Conservation (phyloP, 2,888 invertebrate species). For the Drosophila cognata region DNA sequence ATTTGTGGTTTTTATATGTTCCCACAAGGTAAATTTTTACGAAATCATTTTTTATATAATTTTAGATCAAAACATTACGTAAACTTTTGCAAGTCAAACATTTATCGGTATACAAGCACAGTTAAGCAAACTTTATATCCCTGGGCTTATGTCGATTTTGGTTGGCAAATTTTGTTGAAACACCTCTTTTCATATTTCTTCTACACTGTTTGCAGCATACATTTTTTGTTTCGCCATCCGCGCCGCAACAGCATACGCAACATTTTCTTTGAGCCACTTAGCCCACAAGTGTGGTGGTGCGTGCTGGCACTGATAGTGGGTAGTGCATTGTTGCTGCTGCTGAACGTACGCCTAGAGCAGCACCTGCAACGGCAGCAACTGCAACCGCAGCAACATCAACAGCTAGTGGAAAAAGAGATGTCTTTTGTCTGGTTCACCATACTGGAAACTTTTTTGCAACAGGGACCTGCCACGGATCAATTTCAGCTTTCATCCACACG, state of each 20-base stretch:
- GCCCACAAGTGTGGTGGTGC: constrained; percentile 79
- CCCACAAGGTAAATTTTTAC: not conserved
- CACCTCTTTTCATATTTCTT: not conserved
- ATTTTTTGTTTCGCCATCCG: constrained; percentile 83
- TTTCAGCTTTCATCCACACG: constrained; percentile 79
- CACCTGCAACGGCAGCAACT: constrained; percentile 7
- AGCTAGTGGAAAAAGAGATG: constrained; percentile 55
- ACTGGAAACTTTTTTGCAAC: constrained; percentile 80
- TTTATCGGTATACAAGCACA: not conserved
- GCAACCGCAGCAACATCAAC: not conserved
- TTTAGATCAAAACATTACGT: not conserved
- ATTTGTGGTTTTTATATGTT: not conserved
- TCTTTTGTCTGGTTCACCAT: constrained; percentile 79
- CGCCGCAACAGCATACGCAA: constrained; percentile 78
- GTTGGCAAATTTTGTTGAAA: not conserved
- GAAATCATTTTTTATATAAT: not conserved
- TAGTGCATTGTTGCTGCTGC: constrained; percentile 63
- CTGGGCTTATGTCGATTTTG: not conserved
- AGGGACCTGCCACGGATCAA: constrained; percentile 76
- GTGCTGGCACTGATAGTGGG: constrained; percentile 68
- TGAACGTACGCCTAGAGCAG: constrained; percentile 73
- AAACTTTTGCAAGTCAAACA: not conserved
- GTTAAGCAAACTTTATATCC: not conserved
- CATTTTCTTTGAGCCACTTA: constrained; percentile 82
- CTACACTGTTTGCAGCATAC: constrained; percentile 61